Percentiles rank a stretch among this genome's conserved stretches.
phyloP scores from a whole-genome alignment of 1,140 invertebrate species.

The Scylla paramamosain region DNA sequence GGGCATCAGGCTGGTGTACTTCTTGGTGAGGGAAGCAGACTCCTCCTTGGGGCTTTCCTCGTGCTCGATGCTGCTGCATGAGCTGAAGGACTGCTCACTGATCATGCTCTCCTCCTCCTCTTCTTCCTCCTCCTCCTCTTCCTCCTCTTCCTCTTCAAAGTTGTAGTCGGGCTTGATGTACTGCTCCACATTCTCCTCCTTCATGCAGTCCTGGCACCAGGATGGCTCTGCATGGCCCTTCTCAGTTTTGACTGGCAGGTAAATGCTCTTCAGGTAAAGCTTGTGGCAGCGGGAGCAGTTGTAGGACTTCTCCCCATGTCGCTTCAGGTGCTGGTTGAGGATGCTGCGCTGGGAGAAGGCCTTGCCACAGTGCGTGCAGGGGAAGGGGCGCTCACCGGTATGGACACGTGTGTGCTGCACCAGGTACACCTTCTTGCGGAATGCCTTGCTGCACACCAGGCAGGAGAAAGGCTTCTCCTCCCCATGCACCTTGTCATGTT shows the following conservation, averaged over 20 bases:
- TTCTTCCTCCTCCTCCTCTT: neutral
- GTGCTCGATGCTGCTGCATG: neutral
- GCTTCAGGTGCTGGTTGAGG: constrained; percentile 69
- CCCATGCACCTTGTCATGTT: constrained; percentile 68
- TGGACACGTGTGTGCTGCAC: constrained; percentile 67
- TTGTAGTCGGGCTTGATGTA: constrained; percentile 26
- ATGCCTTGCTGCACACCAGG: constrained; percentile 61
- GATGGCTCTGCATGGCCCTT: constrained; percentile 30
- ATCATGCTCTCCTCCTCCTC: neutral
- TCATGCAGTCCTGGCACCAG: constrained; percentile 49
- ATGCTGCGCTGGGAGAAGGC: constrained; percentile 71
- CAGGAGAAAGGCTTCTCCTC: constrained; percentile 65
- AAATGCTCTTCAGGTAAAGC: constrained; percentile 63
- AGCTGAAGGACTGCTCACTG: neutral
- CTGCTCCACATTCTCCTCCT: neutral
- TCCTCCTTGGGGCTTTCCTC: neutral
- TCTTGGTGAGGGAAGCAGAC: neutral
- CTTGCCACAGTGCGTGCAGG: constrained; percentile 69
- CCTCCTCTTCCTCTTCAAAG: neutral
- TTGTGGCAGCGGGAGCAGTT: constrained; percentile 67
- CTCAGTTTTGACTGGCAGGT: constrained; percentile 41
- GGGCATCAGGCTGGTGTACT: neutral
- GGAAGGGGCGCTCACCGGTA: constrained; percentile 70
- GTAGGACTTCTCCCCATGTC: constrained; percentile 63
- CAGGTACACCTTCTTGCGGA: constrained; percentile 64